Conservation (phyloP, 2,888 invertebrate genomes). For the Drosophila neonasuta region DNA sequence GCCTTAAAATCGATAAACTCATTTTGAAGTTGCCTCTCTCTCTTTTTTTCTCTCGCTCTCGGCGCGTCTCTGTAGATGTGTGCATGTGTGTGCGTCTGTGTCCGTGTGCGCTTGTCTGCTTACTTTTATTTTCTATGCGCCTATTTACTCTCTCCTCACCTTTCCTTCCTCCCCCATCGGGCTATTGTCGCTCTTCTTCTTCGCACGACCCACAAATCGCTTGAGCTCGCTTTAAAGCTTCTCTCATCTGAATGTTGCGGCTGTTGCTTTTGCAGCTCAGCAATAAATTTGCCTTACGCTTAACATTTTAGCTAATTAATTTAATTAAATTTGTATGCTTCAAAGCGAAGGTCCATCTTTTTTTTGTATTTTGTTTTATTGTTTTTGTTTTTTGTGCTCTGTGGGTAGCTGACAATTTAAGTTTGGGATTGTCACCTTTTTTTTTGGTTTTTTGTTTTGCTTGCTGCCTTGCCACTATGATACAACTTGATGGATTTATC, state of each 20-base stretch:
- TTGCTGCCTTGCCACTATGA: not conserved
- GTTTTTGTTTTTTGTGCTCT: conserved; percentile 1
- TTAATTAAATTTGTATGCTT: conserved; percentile 64
- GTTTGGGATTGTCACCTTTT: conserved; percentile 51
- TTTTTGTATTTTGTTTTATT: conserved; percentile 16
- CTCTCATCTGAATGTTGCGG: conserved; percentile 43
- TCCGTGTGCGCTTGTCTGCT: conserved; percentile 34
- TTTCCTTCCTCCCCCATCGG: not conserved
- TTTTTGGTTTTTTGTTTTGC: not conserved
- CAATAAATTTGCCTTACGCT: conserved; percentile 58
- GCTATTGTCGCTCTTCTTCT: not conserved
- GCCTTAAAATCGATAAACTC: conserved; percentile 78
- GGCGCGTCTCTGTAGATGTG: conserved; percentile 3
- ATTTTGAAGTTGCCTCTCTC: conserved; percentile 69
- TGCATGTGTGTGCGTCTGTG: conserved; percentile 2
- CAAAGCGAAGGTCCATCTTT: conserved; percentile 26
- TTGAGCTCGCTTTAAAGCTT: conserved; percentile 52
- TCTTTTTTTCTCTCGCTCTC: conserved; percentile 5
- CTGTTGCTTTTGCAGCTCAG: conserved; percentile 51
- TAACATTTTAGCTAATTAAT: conserved; percentile 63
- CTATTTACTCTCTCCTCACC: conserved; percentile 40
- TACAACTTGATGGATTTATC: conserved; percentile 40
- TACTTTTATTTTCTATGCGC: conserved; percentile 73
- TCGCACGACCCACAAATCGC: conserved; percentile 41
- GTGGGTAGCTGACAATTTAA: conserved; percentile 36